Evolutionary conservation across 2,888 invertebrate species (phyloP), one percentile per base, ranked within the genome.

Genomic region (Pheosia tremula): DNA sequence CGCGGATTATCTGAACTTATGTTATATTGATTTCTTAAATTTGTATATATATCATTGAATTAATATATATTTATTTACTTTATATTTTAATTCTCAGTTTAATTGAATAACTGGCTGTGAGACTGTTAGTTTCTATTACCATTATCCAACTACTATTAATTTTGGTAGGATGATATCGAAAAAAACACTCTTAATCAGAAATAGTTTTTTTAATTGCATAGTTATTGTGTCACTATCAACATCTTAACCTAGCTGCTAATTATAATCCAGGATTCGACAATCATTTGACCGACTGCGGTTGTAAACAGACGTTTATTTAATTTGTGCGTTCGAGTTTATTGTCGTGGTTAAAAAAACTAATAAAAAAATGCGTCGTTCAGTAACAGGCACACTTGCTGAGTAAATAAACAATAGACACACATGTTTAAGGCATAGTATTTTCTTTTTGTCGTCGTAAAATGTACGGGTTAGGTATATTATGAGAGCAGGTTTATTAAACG

Each of bases 281-380:
- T 24, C 52, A 52, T 24, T 52, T 5, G 11, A 4, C 9, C 8
- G 9, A 43, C 43, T 24, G 24, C 43, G 43, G 43, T 43, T 43
- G 8, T 52, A 77, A 76, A 78, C 73, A 80, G 78, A 78, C 77
- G 70, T 58, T 60, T 55, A 13, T 55, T 55, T 55, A 7, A 55
- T 55, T 11, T 39, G 55, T 55, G 7, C 55, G 55, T 55, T 63
- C 39, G 0, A 39, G 37, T 53, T 53, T 87, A 87, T 82, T 82
- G 82, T 82, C 74, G 80, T 82, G 79, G 82, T 80, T 73, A 86
- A 80, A 86, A 89, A 88, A 89, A 91, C 90, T 88, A 91, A 90
- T 88, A 39, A 39, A 55, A 39, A 54, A 54, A 75, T 72, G 67
- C 74, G 70, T 68, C 74, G 83, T 80, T 80, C 86, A 87, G 89